Evolutionary conservation across 2,888 invertebrate species (phyloP).

Genomic region (Epistrophe eligans): DNA sequence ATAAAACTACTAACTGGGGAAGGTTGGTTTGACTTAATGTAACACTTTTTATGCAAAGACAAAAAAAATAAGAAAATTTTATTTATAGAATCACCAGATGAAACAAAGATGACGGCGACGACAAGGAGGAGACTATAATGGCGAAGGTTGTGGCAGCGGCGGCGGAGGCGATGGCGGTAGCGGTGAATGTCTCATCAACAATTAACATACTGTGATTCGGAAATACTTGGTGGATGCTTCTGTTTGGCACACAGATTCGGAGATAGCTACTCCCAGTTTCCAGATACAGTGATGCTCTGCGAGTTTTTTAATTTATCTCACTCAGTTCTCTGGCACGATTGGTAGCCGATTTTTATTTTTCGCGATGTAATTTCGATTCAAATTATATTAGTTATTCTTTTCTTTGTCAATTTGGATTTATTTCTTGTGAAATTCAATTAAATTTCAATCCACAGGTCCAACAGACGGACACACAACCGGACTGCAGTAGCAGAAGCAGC

Average conservation of each 20-base stretch:
- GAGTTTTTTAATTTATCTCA: slow-evolving; percentile 22
- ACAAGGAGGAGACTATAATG: slow-evolving; percentile 39
- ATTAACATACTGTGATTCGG: slow-evolving; percentile 61
- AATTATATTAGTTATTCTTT: neutral
- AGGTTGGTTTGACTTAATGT: neutral
- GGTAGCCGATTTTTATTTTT: neutral
- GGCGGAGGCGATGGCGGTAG: slow-evolving; percentile 28
- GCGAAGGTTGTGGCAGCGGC: slow-evolving; percentile 31
- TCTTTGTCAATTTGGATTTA: neutral
- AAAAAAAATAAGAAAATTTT: slow-evolving; percentile 10
- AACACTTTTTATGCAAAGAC: slow-evolving; percentile 36
- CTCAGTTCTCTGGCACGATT: neutral
- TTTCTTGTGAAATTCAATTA: slow-evolving; percentile 23
- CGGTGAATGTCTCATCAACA: slow-evolving; percentile 66
- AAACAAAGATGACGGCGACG: slow-evolving; percentile 45
- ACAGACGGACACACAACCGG: slow-evolving; percentile 52
- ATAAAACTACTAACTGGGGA: slow-evolving; percentile 8
- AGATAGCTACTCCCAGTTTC: slow-evolving; percentile 6
- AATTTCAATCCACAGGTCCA: slow-evolving; percentile 69
- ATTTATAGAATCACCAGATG: slow-evolving; percentile 68
- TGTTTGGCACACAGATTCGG: neutral
- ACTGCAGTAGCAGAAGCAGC: slow-evolving; percentile 72
- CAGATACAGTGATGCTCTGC: slow-evolving; percentile 34
- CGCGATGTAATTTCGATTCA: neutral
- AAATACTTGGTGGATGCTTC: neutral